phyloP scores from a whole-genome alignment of 2,113 vertebrate species.

The Heterotis niloticus region DNA sequence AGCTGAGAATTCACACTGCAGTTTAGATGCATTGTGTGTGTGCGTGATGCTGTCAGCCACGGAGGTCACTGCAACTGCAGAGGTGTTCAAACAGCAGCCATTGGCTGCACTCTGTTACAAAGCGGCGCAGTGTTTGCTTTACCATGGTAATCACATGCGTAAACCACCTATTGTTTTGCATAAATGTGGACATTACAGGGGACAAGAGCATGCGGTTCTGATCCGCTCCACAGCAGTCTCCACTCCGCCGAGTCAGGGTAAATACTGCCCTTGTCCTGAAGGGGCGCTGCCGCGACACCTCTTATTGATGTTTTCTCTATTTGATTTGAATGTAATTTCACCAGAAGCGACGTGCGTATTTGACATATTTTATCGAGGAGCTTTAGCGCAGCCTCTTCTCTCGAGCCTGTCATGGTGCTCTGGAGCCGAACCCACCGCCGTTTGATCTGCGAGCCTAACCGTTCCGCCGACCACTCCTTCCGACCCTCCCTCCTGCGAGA shows the following conservation, averaged over 20 bases:
- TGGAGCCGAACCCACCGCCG: too few relatives aligned
- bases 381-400: too few relatives aligned
- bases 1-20: slow-evolving; percentile 41
- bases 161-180: neutral
- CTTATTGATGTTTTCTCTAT: neutral
- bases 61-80: too few relatives aligned
- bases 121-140: neutral
- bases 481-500: too few relatives aligned
- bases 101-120: neutral
- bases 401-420: too few relatives aligned
- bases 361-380: neutral
- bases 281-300: neutral
- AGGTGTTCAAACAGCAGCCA: too few relatives aligned
- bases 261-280: slow-evolving; percentile 1
- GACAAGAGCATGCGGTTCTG: neutral
- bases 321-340: slow-evolving; percentile 5
- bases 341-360: neutral
- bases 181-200: slow-evolving; percentile 8
- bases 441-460: too few relatives aligned
- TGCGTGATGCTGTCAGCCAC: too few relatives aligned
- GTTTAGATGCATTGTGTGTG: neutral
- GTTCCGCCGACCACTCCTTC: too few relatives aligned
- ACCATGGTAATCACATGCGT: neutral
- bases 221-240: neutral
- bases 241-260: neutral